Evolutionary conservation across 1,140 invertebrate species (phyloP), one percentile per base, ranked within the genome.

Genomic region (Odontomachus brunneus): DNA sequence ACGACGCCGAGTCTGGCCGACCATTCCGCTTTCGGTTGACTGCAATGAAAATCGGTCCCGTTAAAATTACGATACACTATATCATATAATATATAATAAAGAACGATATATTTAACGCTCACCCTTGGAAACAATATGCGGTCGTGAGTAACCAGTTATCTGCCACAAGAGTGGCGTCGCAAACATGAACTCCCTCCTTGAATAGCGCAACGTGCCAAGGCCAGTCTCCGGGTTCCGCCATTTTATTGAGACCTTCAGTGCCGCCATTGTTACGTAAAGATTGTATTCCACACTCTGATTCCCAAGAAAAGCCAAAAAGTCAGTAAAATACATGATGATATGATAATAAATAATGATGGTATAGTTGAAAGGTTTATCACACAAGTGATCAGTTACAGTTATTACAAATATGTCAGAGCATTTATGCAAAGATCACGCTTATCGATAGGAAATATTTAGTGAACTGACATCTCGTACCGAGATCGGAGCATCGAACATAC

Each of bases 171-270:
- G 97, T 97, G 0, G 96, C 98, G 91, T 98, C 98, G 91, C 98
- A 98, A 11, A 97, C 96, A 90, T 98, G 98, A 51, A 97, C 96
- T 83, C 97, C 96, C 89, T 98, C 96, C 89, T 97, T 97, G 84
- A 97, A 96, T 0, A 98, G 94, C 9, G 97, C 96, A 17, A 96
- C 97, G 90, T 98, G 96, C 97, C 98, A 98, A 17, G 98, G 98
- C 97, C 98, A 98, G 89, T 98, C 97, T 2, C 97, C 97, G 1
- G 96, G 96, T 3, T 94, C 94, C 4, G 97, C 95, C 91, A 96
- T 96, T 91, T 97, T 97, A 49, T 95, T 94, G 53, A 97, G 91
- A 7, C 95, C 94, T 69, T 95, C 94, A 33, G 94, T 92, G 83
- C 94, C 93, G 33, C 90, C 93, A 49, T 94, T 89, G 49, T 92